Evolutionary conservation across 2,113 vertebrate species (phyloP).

Genomic region (Hipposideros armiger): DNA sequence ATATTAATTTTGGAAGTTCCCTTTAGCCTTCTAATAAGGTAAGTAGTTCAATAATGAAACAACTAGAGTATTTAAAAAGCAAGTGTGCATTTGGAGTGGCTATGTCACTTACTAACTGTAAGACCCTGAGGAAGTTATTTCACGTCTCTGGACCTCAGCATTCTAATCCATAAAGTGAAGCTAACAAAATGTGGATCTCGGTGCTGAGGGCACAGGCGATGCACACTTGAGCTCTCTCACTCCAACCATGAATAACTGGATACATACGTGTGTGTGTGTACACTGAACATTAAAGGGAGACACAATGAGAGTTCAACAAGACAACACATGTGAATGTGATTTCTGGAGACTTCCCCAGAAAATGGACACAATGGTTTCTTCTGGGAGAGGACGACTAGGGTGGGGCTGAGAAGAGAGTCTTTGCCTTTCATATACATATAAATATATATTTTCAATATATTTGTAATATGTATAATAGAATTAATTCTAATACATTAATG

Average conservation of each 20-base stretch:
- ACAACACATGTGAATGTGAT: not conserved
- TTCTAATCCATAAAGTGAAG: not conserved
- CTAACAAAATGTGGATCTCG: not conserved
- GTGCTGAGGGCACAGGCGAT: not conserved
- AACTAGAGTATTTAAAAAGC: not conserved
- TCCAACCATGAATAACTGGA: not conserved
- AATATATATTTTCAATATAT: not conserved
- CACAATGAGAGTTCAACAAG: not conserved
- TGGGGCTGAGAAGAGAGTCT: not conserved
- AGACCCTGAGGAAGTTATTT: not conserved
- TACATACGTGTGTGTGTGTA: rapidly evolving
- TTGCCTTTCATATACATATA: not conserved
- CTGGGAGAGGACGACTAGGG: not conserved
- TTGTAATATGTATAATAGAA: not conserved
- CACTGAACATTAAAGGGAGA: not conserved
- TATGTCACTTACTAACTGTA: not conserved
- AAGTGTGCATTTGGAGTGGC: not conserved
- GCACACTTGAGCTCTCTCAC: not conserved
- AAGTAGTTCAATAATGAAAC: not conserved
- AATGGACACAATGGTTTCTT: not conserved
- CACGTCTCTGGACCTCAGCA: not conserved
- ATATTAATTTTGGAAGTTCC: constrained; percentile 11
- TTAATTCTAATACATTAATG: not conserved
- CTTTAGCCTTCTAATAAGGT: not conserved
- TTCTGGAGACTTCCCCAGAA: not conserved